Percentiles rank a stretch among this genome's conserved stretches.
Conservation (phyloP, 2,888 invertebrate genomes). For the Tiphia femorata region DNA sequence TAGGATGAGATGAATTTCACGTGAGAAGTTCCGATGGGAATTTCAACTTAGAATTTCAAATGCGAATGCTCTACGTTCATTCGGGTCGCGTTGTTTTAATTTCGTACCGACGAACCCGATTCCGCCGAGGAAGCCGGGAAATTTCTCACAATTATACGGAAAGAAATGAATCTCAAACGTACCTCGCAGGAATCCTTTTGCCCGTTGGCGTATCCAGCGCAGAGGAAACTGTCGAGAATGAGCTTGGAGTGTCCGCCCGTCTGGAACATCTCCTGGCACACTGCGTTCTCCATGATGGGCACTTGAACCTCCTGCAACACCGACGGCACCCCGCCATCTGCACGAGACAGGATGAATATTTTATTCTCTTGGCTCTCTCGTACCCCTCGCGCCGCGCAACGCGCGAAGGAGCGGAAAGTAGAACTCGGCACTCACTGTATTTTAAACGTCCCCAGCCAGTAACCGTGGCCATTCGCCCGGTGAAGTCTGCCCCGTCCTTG, state of each 20-base stretch:
- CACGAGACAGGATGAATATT: constrained; percentile 14
- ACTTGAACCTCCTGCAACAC: constrained; percentile 92
- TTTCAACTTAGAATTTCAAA: too few relatives aligned
- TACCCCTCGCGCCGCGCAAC: not conserved
- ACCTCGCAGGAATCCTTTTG: constrained; percentile 95
- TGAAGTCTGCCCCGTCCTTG: constrained; percentile 82
- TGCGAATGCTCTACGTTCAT: too few relatives aligned
- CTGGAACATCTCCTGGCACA: constrained; percentile 95
- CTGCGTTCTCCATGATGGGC: constrained; percentile 90
- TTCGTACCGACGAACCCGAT: too few relatives aligned
- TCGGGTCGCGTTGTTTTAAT: too few relatives aligned
- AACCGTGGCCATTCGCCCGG: constrained; percentile 88
- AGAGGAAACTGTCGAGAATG: constrained; percentile 88
- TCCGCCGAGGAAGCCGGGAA: too few relatives aligned
- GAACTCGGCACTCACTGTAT: constrained; percentile 74
- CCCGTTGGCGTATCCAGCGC: constrained; percentile 93
- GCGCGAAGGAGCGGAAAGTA: too few relatives aligned
- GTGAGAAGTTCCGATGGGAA: too few relatives aligned
- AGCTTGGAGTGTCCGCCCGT: constrained; percentile 90
- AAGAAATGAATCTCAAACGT: too few relatives aligned
- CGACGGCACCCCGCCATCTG: constrained; percentile 87
- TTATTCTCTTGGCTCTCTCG: not conserved
- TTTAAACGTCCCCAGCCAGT: constrained; percentile 94
- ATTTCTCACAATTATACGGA: too few relatives aligned
- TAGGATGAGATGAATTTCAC: too few relatives aligned